Evolutionary conservation across 1,140 invertebrate species (phyloP).

Genomic region (Ylistrum balloti): DNA sequence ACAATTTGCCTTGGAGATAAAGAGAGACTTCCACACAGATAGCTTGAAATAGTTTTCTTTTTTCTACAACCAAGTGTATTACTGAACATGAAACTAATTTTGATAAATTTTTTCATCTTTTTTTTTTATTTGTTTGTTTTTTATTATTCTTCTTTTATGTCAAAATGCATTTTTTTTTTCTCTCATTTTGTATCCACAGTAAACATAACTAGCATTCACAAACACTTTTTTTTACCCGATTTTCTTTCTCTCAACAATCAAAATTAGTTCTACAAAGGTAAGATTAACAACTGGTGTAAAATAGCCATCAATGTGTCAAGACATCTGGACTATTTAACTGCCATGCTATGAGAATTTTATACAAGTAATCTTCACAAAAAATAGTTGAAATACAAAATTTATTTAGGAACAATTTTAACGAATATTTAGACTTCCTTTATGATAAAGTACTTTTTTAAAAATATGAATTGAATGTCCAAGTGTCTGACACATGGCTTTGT

Average conservation of each 20-base stretch:
- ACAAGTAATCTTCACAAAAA: too few relatives aligned
- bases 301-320: background rate
- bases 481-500: background rate
- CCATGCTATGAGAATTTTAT: background rate
- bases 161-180: background rate
- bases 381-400: background rate
- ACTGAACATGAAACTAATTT: background rate
- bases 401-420: too few relatives aligned
- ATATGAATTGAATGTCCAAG: background rate
- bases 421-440: too few relatives aligned
- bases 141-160: background rate
- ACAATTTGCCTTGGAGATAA: too few relatives aligned
- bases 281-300: background rate
- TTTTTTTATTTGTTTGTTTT: too few relatives aligned
- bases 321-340: background rate
- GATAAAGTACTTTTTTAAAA: background rate
- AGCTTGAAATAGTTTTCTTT: background rate
- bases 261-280: background rate
- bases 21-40: background rate
- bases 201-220: too few relatives aligned
- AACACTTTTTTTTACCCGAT: background rate
- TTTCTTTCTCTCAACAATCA: background rate
- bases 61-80: constrained; percentile 18
- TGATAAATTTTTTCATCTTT: background rate
- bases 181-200: background rate